phyloP scores from a whole-genome alignment of 2,797 vertebrate genomes.

The Ceryle rudis region DNA sequence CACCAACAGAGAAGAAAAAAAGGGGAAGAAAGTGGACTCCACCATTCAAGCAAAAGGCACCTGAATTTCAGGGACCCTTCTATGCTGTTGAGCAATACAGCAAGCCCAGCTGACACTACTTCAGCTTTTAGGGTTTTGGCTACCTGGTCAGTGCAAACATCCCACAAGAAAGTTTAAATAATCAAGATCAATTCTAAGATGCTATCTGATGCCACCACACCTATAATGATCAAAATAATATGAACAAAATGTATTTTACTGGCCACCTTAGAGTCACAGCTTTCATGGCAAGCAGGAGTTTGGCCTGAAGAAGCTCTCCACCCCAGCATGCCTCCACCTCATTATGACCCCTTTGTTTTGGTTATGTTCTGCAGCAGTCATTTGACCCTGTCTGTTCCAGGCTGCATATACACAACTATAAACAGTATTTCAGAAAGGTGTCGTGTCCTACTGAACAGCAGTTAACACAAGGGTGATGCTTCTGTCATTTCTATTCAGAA shows the following conservation, averaged over 20 bases:
- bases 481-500: neutral
- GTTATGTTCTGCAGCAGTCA: neutral
- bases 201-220: neutral
- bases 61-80: neutral
- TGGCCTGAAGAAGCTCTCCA: neutral
- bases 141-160: neutral
- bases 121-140: neutral
- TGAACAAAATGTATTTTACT: neutral
- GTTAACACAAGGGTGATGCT: neutral
- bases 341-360: neutral
- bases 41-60: neutral
- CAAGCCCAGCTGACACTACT: neutral
- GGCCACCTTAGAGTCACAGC: neutral
- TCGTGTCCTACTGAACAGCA: neutral
- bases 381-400: neutral
- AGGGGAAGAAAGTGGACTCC: no score
- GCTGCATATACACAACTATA: accelerated
- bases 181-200: neutral
- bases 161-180: neutral
- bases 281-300: accelerated
- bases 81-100: neutral
- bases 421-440: accelerated
- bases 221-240: neutral
- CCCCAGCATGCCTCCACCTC: accelerated
- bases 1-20: neutral